Conservation (phyloP, 2,888 invertebrate species). For the Cinara cedri region DNA sequence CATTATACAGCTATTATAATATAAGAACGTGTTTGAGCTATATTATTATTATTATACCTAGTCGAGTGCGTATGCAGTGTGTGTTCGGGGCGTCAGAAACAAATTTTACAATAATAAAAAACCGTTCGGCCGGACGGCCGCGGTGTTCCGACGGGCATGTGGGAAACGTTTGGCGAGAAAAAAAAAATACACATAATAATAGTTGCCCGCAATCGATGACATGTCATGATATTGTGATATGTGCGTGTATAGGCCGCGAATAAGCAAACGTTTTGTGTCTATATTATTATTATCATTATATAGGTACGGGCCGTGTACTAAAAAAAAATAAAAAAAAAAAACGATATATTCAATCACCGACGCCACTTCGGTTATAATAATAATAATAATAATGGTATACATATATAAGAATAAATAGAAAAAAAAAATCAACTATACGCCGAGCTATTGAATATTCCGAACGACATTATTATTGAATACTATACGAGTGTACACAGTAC, state of each 20-base stretch:
- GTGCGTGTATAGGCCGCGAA: background rate
- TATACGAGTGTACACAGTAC: background rate
- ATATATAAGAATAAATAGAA: background rate
- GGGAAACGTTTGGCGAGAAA: background rate
- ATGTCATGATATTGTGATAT: background rate
- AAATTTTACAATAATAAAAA: background rate
- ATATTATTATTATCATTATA: background rate
- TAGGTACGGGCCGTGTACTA: background rate
- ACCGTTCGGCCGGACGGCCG: background rate
- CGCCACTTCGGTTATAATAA: background rate
- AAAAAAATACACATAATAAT: background rate
- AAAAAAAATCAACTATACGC: too few relatives aligned
- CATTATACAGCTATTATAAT: too few relatives aligned
- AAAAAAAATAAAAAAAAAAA: background rate
- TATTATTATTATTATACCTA: too few relatives aligned
- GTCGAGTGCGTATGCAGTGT: background rate
- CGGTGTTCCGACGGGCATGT: background rate
- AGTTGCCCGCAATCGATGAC: background rate
- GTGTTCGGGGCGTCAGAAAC: too few relatives aligned
- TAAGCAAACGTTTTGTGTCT: constrained; percentile 14
- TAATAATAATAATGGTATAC: too few relatives aligned
- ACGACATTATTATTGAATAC: constrained; percentile 23
- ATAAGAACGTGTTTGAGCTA: too few relatives aligned
- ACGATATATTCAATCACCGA: constrained; percentile 16
- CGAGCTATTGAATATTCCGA: constrained; percentile 4